These are phyloP conservation scores for Eulemur albifrons DNA, from an alignment of 2,797 vertebrate species.

Conservation along the genomic window DNA sequence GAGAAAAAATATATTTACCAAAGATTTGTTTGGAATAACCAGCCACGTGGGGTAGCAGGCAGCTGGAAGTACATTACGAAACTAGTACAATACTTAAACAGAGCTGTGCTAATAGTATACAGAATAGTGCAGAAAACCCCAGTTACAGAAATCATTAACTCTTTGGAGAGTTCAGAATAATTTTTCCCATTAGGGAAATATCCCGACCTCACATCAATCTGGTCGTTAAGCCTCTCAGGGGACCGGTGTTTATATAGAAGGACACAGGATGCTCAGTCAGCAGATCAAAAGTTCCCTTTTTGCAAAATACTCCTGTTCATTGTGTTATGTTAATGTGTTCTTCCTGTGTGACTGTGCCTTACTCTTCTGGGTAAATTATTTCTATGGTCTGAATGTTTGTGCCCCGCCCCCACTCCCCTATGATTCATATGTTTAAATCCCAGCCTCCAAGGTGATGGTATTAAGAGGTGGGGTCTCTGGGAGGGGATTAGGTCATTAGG, in stretches of 20 bases:
- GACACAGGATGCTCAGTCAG: not conserved
- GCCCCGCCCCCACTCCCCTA: too few species aligned
- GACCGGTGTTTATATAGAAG: not conserved
- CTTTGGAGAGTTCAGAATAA: slow-evolving; percentile 2
- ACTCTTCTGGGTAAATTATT: not conserved
- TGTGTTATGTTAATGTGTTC: not conserved
- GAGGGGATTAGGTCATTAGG: not conserved
- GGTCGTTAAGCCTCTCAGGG: not conserved
- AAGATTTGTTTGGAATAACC: slow-evolving; percentile 80
- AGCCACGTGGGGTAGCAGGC: slow-evolving; percentile 59
- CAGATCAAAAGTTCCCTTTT: not conserved
- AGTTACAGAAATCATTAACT: not conserved
- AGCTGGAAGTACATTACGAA: slow-evolving; percentile 80
- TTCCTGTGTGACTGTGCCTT: not conserved
- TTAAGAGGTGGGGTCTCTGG: not conserved
- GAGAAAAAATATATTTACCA: slow-evolving; percentile 76
- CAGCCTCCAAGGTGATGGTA: not conserved
- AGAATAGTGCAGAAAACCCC: not conserved
- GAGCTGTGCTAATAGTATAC: slow-evolving; percentile 32
- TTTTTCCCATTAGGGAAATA: slow-evolving; percentile 19
- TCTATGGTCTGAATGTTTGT: not conserved
- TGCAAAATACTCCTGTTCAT: not conserved
- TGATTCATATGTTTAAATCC: not conserved
- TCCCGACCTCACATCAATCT: not conserved
- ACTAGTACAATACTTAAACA: slow-evolving; percentile 67